These are phyloP conservation scores for Labeo calbasu DNA, from an alignment of 2,797 vertebrate species.

Conservation along the genomic window DNA sequence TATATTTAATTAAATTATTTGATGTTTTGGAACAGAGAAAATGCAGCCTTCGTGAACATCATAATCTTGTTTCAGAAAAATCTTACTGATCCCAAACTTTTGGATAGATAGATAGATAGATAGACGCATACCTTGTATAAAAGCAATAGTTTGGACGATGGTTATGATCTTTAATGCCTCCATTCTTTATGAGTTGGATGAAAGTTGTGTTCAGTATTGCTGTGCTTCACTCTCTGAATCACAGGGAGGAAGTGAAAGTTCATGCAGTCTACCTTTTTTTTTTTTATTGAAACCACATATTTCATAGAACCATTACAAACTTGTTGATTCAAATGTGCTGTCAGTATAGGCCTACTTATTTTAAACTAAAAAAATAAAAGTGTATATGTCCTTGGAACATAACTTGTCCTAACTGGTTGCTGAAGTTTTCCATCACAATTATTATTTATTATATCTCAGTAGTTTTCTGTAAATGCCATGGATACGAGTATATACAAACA, in stretches of 20 bases:
- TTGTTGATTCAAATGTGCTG: background rate
- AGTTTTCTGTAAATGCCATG: background rate
- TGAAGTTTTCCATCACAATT: background rate
- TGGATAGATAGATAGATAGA: background rate
- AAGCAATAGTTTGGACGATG: conserved; percentile 33
- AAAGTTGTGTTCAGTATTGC: background rate
- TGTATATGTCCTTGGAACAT: background rate
- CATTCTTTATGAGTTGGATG: conserved; percentile 37
- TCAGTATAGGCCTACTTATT: background rate
- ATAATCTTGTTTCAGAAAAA: background rate
- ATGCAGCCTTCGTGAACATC: background rate
- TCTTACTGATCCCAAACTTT: background rate
- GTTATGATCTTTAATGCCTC: conserved; percentile 34
- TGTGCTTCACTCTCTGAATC: background rate
- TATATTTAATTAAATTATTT: background rate
- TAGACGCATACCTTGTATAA: conserved; percentile 39
- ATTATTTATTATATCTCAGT: background rate
- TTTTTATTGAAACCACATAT: background rate
- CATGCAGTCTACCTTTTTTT: background rate
- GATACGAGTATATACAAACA: background rate
- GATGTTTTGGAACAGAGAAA: background rate
- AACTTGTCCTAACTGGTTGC: background rate
- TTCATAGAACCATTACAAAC: background rate
- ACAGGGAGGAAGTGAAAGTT: conserved; percentile 16
- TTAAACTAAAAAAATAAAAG: background rate